Base-by-base conservation (phyloP, 2,888 invertebrate species). In the Dryomyza anilis region DNA sequence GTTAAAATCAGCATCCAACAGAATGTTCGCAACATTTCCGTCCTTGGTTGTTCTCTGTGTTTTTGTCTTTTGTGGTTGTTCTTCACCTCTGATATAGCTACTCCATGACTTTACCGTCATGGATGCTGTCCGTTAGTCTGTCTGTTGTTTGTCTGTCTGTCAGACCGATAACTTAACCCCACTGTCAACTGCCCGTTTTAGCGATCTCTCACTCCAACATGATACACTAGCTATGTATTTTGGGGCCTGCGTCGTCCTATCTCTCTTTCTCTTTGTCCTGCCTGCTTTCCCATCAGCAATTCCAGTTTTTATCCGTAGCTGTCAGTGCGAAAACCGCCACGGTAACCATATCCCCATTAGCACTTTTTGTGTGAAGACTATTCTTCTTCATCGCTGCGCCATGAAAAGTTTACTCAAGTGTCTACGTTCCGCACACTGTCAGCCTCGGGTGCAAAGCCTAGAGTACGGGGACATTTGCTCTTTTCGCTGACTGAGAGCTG, bases 1-100 rank as follows among this genome's bases (percentile, higher is more conserved):
- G 78, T 79, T 76, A 74, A 78, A 71, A 76, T 70, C 71, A 70
- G 71, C 72, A 75, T 64, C 16, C 56, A 63, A 19, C 50, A 4
- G 30, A 23, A 36, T 36, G 29, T 25, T 43, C 36, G n/a, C 25
- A n/a, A n/a, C n/a, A 56, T 39, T 21, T 56, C 21, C 21, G 56
- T n/a, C n/a, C n/a, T n/a, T n/a, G n/a, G n/a, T n/a, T n/a, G n/a
- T n/a, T n/a, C n/a, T n/a, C n/a, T n/a, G n/a, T n/a, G n/a, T n/a
- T n/a, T n/a, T n/a, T n/a, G n/a, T n/a, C n/a, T n/a, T n/a, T n/a
- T n/a, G n/a, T 63, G n/a, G 27, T 19, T 63, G 62, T 43, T 66
- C 56, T 56, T 66, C 43, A 53, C 53, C 61, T 57, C 57, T 65
- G 63, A 67, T 64, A 64, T 66, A 62, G 65, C 63, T 56, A 63